These are phyloP conservation scores for Nycticorax nycticorax DNA, from an alignment of 2,113 vertebrate species.

Conservation along the genomic window DNA sequence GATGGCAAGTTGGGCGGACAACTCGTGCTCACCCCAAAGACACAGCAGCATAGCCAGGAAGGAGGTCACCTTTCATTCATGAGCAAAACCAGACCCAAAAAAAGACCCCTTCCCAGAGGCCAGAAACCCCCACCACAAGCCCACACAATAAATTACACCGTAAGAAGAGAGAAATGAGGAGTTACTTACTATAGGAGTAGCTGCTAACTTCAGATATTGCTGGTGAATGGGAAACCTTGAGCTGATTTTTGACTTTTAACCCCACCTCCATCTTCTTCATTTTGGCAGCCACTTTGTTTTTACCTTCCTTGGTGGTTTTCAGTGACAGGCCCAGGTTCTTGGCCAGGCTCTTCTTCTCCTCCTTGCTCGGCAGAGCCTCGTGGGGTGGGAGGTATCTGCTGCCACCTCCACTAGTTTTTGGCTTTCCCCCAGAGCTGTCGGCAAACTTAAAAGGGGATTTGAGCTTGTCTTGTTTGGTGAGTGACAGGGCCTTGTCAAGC, in stretches of 20 bases:
- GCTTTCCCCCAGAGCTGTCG: slow-evolving; percentile 74
- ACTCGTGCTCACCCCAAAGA: not conserved
- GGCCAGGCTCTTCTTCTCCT: slow-evolving; percentile 74
- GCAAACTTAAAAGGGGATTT: slow-evolving; percentile 83
- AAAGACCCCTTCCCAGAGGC: not conserved
- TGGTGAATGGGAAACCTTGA: slow-evolving; percentile 88
- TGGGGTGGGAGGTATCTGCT: slow-evolving; percentile 70
- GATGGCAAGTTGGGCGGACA: not conserved
- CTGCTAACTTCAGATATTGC: slow-evolving; percentile 94
- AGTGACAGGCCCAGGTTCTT: slow-evolving; percentile 80
- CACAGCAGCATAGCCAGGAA: not conserved
- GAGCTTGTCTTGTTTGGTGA: slow-evolving; percentile 88
- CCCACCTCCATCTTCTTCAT: slow-evolving; percentile 81
- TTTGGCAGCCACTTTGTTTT: slow-evolving; percentile 85
- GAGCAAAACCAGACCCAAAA: not conserved
- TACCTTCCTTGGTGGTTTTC: slow-evolving; percentile 83
- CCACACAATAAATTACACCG: not conserved
- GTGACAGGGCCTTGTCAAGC: slow-evolving; percentile 90
- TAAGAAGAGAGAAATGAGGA: not conserved
- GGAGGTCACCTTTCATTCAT: not conserved
- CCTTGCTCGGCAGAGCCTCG: slow-evolving; percentile 76
- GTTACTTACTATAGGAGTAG: slow-evolving; percentile 94
- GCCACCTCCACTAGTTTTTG: slow-evolving; percentile 65
- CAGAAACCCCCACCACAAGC: not conserved
- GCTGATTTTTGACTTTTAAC: slow-evolving; percentile 86